Conservation (phyloP, 2,888 invertebrate species). For the Cyaniris semiargus region DNA sequence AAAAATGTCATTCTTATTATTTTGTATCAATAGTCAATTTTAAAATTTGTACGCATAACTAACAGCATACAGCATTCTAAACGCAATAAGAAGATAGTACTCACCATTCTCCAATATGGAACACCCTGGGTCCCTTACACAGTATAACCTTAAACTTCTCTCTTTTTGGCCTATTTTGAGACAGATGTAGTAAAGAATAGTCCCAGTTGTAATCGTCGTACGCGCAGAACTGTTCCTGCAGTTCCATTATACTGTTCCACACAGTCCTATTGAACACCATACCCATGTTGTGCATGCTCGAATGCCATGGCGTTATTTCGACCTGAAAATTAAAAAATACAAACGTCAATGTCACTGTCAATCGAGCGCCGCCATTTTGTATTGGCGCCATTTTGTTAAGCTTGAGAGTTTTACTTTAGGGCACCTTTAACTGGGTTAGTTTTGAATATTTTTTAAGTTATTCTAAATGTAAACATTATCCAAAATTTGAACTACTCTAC, state of each 20-base stretch:
- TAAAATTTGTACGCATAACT: too few species aligned
- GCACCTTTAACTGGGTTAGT: neutral
- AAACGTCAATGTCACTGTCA: constrained; percentile 12
- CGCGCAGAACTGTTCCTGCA: constrained; percentile 93
- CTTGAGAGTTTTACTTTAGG: neutral
- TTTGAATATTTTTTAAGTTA: neutral
- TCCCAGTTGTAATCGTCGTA: constrained; percentile 99
- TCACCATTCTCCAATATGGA: constrained; percentile 99
- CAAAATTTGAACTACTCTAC: neutral
- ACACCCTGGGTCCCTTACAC: constrained; percentile 95
- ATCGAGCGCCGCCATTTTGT: neutral
- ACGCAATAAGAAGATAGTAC: constrained; percentile 46
- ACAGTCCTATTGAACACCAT: constrained; percentile 95
- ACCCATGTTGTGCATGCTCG: constrained; percentile 99
- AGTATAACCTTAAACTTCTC: constrained; percentile 92
- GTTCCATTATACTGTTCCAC: constrained; percentile 90
- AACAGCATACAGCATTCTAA: too few species aligned
- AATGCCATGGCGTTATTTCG: constrained; percentile 96
- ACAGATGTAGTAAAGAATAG: constrained; percentile 96
- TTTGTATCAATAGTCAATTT: too few species aligned
- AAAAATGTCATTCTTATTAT: too few species aligned
- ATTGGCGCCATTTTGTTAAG: neutral
- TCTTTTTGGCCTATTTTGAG: constrained; percentile 87
- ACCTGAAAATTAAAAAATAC: constrained; percentile 81
- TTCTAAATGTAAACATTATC: neutral